Base-by-base conservation (phyloP, 2,888 invertebrate genomes). In the Megaustenia siamemsis region DNA sequence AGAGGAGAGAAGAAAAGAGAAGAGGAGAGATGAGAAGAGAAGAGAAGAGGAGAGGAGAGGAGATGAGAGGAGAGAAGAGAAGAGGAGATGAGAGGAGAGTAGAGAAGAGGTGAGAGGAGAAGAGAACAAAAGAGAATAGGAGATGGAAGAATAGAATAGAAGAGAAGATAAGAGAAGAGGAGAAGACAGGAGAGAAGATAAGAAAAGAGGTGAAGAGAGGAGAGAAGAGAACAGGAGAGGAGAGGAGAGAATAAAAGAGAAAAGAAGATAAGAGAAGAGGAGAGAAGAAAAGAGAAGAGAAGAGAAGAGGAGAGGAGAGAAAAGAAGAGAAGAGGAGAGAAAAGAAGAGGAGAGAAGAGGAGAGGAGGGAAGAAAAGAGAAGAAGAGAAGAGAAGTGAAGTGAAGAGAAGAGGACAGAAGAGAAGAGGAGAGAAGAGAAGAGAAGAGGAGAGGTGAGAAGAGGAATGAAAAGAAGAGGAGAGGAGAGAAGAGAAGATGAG, bases 91-190 rank as follows among this genome's bases (percentile, higher is more conserved):
- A 28, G 53, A 28, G 28, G 53, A 28, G 21, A 12, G 53, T 3
- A 76, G 28, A 76, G 53, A 49, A 21, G 53, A 40, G 53, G 28
- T 53, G 53, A 76, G 53, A 76, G 76, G 28, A 32, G 24, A n/a
- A 12, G 28, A 53, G 76, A 32, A 32, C 8, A n/a, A 32, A 12
- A 32, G 53, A n/a, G n/a, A n/a, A n/a, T 3, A 5, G 12, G 76
- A 32, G 32, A 28, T n/a, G 24, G 4, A 53, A 4, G 15, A 6
- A 53, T 24, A 32, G 24, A 53, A 5, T 8, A 32, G 28, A 4
- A 53, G 15, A 40, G 43, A 71, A 6, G n/a, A 5, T 8, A 8
- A 38, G 28, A 18, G 12, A 38, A 71, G 43, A 21, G 43, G 10
- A n/a, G 8, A 32, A 68, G 18, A 32, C 6, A 32, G 21, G 8